Base-by-base conservation (phyloP, 2,113 vertebrate species). In the Microcebus murinus region DNA sequence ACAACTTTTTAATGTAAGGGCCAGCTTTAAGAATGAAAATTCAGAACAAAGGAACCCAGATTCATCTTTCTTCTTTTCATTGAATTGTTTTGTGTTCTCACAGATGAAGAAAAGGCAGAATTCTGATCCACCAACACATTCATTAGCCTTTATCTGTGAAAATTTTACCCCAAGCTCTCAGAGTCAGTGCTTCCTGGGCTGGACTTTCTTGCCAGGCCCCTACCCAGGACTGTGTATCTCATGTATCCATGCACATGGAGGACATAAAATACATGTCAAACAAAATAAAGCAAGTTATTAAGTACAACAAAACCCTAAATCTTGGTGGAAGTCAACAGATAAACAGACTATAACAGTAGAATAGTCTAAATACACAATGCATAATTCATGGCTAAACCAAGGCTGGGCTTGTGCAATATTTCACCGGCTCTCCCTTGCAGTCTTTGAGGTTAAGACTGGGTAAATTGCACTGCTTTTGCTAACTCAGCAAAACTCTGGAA, bases 261-360 rank as follows among this genome's bases (percentile, higher is more conserved):
- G 97, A 98, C 98, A 98, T 99, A 99, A 99, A 99, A 99, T 98
- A 98, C 45, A 99, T 99, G 99, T 99, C 99, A 99, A 99, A 99
- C 98, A 99, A 98, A 98, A 98, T 98, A 98, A 98, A 98, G 98
- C 97, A 98, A 98, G 98, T 98, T 99, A 99, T 98, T 98, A 98
- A 98, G 98, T 98, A 98, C 98, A 98, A 98, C 98, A 98, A 98
- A 97, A 98, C 96, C 91, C 94, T 99, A 99, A 99, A 99, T 99
- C 98, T 99, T 98, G 88, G 98, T 99, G 98, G 98, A 99, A 98
- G 98, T 99, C 99, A 99, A 99, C 98, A 99, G 98, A 99, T 98
- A 99, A 99, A 99, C 98, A 99, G 94, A 98, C 98, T 98, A 97
- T 97, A 98, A 98, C 97, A 98, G 98, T 96, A 98, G 98, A 83